phyloP scores from a whole-genome alignment of 2,888 invertebrate species.

The Xylocampa areola region DNA sequence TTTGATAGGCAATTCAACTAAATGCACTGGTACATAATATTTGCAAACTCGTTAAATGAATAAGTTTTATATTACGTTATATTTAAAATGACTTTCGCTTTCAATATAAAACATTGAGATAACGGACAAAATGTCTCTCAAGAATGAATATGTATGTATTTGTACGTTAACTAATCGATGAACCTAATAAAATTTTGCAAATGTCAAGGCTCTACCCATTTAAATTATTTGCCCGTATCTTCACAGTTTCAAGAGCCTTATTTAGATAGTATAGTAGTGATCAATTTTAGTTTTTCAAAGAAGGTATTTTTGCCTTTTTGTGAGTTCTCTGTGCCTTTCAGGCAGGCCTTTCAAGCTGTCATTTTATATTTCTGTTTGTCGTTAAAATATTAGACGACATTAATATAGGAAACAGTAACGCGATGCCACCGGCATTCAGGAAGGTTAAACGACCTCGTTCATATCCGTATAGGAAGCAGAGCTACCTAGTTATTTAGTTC shows the following conservation, averaged over 20 bases:
- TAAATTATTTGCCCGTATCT: conserved; percentile 10
- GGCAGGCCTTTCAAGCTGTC: too few relatives aligned
- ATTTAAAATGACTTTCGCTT: not conserved
- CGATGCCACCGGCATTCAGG: conserved; percentile 67
- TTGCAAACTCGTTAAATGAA: too few relatives aligned
- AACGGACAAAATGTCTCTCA: not conserved
- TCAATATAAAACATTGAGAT: not conserved
- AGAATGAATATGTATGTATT: not conserved
- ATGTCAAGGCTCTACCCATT: conserved; percentile 21
- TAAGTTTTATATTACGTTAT: too few relatives aligned
- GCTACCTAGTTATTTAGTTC: conserved; percentile 68
- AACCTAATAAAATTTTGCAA: not conserved
- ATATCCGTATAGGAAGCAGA: conserved; percentile 77
- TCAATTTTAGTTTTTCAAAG: too few relatives aligned
- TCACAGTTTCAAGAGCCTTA: conserved; percentile 10
- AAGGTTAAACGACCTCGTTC: conserved; percentile 71
- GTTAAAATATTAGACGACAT: conserved; percentile 47
- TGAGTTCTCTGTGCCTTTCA: too few relatives aligned
- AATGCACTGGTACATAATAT: too few relatives aligned
- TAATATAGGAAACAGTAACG: conserved; percentile 56
- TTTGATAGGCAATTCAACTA: too few relatives aligned
- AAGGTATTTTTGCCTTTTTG: too few relatives aligned
- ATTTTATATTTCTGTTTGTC: too few relatives aligned
- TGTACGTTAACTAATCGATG: not conserved
- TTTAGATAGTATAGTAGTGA: conserved; percentile 31